Evolutionary conservation across 2,888 invertebrate genomes (phyloP).

Genomic region (Hyles lineata): DNA sequence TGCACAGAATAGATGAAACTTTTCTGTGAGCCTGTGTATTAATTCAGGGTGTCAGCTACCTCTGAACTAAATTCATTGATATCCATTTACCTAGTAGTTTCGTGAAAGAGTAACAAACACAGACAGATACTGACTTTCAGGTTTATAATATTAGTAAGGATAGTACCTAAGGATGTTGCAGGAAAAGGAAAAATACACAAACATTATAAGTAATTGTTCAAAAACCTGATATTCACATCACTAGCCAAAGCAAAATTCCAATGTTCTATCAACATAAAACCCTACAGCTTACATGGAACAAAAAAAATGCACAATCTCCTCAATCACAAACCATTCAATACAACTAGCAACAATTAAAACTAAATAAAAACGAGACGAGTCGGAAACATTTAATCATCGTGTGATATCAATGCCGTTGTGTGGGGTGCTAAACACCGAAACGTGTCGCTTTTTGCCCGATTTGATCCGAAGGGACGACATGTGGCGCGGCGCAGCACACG

Average conservation of each 20-base stretch:
- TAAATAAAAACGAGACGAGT: slow-evolving; percentile 54
- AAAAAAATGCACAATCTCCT: slow-evolving; percentile 4
- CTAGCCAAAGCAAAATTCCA: background rate
- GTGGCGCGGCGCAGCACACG: slow-evolving; percentile 25
- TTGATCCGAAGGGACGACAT: slow-evolving; percentile 30
- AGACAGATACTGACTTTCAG: no score
- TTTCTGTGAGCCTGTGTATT: no score
- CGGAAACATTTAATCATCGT: slow-evolving; percentile 67
- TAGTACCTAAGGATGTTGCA: no score
- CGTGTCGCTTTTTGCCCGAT: slow-evolving; percentile 32
- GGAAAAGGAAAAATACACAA: no score
- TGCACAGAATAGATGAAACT: no score
- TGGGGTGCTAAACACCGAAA: slow-evolving; percentile 27
- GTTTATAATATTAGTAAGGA: no score
- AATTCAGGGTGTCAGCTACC: no score
- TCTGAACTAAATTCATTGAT: no score
- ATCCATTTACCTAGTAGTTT: no score
- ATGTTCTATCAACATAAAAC: background rate
- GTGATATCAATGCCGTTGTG: slow-evolving; percentile 48
- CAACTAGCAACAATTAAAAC: slow-evolving; percentile 45
- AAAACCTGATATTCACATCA: no score
- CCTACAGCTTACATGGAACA: background rate
- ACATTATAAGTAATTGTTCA: no score
- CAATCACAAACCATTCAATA: slow-evolving; percentile 20
- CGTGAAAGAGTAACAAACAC: no score